Evolutionary conservation across 2,113 vertebrate species (phyloP).

Genomic region (Aplodontia rufa): DNA sequence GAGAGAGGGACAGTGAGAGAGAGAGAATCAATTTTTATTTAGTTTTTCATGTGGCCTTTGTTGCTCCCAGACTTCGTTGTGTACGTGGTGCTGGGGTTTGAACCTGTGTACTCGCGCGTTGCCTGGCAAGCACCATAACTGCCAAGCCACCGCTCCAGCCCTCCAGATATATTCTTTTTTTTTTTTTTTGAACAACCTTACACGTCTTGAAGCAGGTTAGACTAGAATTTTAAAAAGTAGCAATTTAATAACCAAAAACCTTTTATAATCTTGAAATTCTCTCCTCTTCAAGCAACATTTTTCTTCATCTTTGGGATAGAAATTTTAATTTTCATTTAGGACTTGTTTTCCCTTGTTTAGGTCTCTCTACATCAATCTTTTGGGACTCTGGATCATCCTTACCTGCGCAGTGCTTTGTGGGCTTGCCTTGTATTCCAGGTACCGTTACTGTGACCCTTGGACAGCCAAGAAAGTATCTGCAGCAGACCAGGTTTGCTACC

Average conservation of each 20-base stretch:
- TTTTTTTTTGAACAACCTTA: too few species aligned
- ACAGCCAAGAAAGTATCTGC: constrained; percentile 87
- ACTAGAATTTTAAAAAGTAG: background rate
- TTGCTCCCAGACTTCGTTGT: too few species aligned
- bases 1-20: too few species aligned
- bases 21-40: too few species aligned
- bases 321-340: background rate
- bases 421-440: constrained; percentile 93
- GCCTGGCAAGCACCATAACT: too few species aligned
- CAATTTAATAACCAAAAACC: background rate
- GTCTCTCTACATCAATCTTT: constrained; percentile 93
- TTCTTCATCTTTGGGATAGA: background rate
- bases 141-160: too few species aligned
- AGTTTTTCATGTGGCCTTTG: too few species aligned
- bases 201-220: background rate
- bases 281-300: background rate
- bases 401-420: constrained; percentile 88
- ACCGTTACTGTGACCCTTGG: constrained; percentile 94
- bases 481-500: constrained; percentile 90
- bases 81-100: too few species aligned
- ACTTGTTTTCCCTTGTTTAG: constrained; percentile 76
- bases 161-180: too few species aligned
- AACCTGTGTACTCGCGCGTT: too few species aligned
- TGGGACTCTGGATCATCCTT: constrained; percentile 92
- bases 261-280: background rate